Percentiles rank a stretch among this genome's conserved stretches.
Conservation (phyloP, 2,113 vertebrate genomes). For the Corythaeola cristata region DNA sequence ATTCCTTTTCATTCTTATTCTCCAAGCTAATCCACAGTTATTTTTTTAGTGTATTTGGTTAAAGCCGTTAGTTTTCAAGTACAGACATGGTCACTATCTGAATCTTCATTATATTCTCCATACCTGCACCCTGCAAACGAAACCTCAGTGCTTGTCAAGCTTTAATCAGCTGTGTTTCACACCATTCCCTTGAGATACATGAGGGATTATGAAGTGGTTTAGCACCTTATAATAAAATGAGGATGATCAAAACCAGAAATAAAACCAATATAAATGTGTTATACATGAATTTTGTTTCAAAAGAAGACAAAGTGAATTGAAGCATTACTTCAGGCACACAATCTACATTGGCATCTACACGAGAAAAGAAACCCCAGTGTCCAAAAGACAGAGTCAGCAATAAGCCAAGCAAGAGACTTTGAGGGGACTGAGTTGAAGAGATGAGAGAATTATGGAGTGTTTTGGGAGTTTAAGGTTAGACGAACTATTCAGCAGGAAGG, state of each 20-base stretch:
- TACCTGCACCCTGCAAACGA: not conserved
- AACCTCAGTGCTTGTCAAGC: not conserved
- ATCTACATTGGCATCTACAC: not conserved
- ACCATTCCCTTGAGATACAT: not conserved
- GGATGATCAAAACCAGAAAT: not conserved
- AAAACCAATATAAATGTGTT: not conserved
- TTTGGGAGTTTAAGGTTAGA: not conserved
- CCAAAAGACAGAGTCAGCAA: not conserved
- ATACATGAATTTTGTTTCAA: not conserved
- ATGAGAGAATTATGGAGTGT: not conserved
- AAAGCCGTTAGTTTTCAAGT: not conserved
- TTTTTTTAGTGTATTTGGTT: not conserved
- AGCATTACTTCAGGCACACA: not conserved
- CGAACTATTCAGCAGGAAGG: not conserved
- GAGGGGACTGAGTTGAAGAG: not conserved
- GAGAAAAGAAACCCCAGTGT: not conserved
- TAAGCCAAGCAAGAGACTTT: not conserved
- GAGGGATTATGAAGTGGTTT: not conserved
- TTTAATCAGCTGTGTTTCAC: not conserved
- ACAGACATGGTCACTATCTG: not conserved
- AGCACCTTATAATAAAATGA: not conserved
- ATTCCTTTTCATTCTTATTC: not conserved
- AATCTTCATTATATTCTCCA: not conserved
- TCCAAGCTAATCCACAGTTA: not conserved
- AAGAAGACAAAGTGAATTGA: not conserved